Evolutionary conservation across 1,140 invertebrate species (phyloP), one percentile per base, ranked within the genome.

Genomic region (Heliconius himera): DNA sequence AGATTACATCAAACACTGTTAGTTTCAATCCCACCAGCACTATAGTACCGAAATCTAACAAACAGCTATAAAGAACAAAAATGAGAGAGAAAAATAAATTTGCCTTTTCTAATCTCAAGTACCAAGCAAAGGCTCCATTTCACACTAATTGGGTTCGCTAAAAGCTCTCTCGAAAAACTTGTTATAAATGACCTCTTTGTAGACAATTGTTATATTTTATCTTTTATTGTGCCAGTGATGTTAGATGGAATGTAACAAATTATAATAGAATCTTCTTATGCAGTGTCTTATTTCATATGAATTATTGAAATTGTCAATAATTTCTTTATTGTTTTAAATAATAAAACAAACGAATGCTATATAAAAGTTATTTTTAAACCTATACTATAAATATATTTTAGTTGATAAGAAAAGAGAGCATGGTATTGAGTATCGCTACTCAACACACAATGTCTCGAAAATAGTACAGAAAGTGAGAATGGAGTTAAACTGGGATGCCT

Each of bases 131-230:
- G 46, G 80, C 73, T 80, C 82, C 75, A 83, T 87, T 85, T 85
- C 81, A 82, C 82, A 84, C 86, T 87, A 88, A 88, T 87, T 88
- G 85, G 87, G 83, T 85, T 83, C 76, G 77, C 83, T 85, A 83
- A 84, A 87, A 84, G 84, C 86, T 84, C 83, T 82, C 74, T 41
- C 80, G 74, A 80, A 85, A 87, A 82, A 83, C 77, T 86, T 86
- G 76, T 82, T 87, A 81, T 81, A 83, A 66, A 83, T 76, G 82
- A 80, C 74, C 77, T 73, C n/a, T 71, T 41, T 29, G 56, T 54
- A 66, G 60, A 66, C 60, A 26, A 66, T 66, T 29, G 60, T 29
- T 66, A 66, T 29, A 66, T 60, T 60, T 60, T 60, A 60, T 60
- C 8, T 60, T 60, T 56, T 56, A 56, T 56, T 56, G 8, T 56